Conservation (phyloP, 2,888 invertebrate species). For the Sphaerophoria taeniata region DNA sequence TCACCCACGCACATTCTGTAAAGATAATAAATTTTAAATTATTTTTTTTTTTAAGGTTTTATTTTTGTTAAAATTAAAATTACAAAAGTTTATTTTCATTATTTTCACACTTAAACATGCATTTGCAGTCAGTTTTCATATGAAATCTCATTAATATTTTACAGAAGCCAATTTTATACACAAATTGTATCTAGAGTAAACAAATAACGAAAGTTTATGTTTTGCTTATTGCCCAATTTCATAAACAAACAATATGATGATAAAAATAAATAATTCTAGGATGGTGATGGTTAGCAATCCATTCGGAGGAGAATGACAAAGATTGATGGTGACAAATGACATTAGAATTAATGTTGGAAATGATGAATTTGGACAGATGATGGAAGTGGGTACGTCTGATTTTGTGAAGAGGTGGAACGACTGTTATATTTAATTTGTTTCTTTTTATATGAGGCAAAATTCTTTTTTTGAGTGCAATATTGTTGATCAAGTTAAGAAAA, state of each 20-base stretch:
- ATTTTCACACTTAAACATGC: slow-evolving; percentile 62
- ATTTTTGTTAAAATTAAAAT: slow-evolving; percentile 31
- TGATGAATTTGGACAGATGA: slow-evolving; percentile 31
- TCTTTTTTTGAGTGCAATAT: not conserved
- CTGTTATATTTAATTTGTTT: not conserved
- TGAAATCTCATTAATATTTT: slow-evolving; percentile 21
- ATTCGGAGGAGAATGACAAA: slow-evolving; percentile 26
- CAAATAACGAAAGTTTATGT: slow-evolving; percentile 8
- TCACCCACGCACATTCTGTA: slow-evolving; percentile 97
- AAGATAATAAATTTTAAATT: slow-evolving; percentile 75
- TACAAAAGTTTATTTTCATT: slow-evolving; percentile 46
- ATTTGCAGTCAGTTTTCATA: slow-evolving; percentile 48
- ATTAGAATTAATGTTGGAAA: slow-evolving; percentile 9
- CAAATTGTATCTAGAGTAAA: slow-evolving; percentile 33
- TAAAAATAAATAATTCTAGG: slow-evolving; percentile 35
- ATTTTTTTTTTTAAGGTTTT: slow-evolving; percentile 30
- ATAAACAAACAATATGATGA: slow-evolving; percentile 12
- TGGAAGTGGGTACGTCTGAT: not conserved
- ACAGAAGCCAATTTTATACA: slow-evolving; percentile 26
- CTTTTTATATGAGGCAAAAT: not conserved
- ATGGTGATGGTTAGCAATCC: too few species aligned
- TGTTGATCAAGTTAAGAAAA: not conserved
- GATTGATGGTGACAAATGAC: slow-evolving; percentile 41
- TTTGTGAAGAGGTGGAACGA: not conserved
- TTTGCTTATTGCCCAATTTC: slow-evolving; percentile 10